A percentile compares a stretch with the other conserved stretches of the same genome.
These are phyloP conservation scores for Aquatica leii DNA, from an alignment of 2,888 invertebrate species.

Conservation along the genomic window DNA sequence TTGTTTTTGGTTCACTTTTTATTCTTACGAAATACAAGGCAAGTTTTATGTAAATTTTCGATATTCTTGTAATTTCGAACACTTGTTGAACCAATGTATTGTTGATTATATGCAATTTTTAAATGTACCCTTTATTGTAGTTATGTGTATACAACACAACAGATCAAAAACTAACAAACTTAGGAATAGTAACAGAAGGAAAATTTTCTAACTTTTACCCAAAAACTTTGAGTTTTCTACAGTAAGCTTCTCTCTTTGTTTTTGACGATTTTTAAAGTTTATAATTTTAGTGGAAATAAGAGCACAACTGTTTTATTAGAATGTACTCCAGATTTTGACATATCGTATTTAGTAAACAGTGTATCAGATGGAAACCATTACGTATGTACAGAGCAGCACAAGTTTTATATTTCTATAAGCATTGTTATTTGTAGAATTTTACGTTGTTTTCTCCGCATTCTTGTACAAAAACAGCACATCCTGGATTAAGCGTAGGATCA, in stretches of 20 bases:
- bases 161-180: constrained; percentile 28
- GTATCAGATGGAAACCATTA: background rate
- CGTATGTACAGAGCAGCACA: background rate
- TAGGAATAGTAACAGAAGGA: constrained; percentile 42
- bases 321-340: background rate
- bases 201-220: constrained; percentile 32
- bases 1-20: no score
- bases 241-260: constrained; percentile 14
- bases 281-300: background rate
- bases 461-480: constrained; percentile 60
- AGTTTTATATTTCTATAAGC: no score
- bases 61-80: background rate
- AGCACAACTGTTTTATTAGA: constrained; percentile 3
- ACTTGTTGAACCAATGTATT: no score
- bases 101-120: no score
- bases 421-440: constrained; percentile 60
- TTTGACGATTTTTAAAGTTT: background rate
- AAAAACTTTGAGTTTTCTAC: constrained; percentile 14
- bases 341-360: constrained; percentile 1
- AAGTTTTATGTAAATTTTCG: background rate
- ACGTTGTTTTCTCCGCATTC: constrained; percentile 64
- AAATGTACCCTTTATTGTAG: constrained; percentile 32
- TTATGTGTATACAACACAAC: constrained; percentile 40
- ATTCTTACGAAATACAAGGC: no score
- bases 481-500: constrained; percentile 69